These are phyloP conservation scores for Atractosteus spatula DNA, from an alignment of 2,113 vertebrate species.

Conservation along the genomic window DNA sequence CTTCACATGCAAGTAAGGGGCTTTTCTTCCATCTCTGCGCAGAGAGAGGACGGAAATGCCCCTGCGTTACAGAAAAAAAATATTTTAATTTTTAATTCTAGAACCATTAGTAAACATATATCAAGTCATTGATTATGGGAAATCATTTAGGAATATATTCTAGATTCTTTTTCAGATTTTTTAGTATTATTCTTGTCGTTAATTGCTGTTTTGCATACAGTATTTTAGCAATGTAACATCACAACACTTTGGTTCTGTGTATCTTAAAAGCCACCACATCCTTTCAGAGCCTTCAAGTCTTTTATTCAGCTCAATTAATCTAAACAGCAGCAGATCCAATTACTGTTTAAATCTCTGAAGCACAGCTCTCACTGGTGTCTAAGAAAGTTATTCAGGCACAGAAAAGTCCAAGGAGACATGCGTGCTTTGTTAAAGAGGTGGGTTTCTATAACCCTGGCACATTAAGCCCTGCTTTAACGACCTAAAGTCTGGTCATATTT, in stretches of 20 bases:
- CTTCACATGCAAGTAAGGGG: no score
- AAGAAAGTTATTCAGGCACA: neutral
- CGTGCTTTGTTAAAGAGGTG: neutral
- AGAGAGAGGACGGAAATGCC: no score
- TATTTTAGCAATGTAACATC: neutral
- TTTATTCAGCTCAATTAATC: constrained; percentile 1
- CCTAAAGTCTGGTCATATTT: constrained; percentile 10
- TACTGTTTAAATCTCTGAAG: constrained; percentile 13
- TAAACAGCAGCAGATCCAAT: constrained; percentile 16
- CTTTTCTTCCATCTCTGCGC: no score
- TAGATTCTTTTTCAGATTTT: no score
- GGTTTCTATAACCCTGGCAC: constrained; percentile 18
- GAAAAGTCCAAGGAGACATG: neutral
- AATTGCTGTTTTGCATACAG: constrained; percentile 23
- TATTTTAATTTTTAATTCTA: no score
- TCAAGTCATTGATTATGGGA: no score
- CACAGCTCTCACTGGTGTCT: neutral
- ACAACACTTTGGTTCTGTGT: neutral
- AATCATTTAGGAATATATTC: no score
- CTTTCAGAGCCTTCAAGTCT: constrained; percentile 2
- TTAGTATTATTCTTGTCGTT: constrained; percentile 32
- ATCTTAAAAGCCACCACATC: neutral
- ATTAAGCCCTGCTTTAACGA: neutral
- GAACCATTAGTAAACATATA: no score
- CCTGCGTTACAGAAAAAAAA: no score